Evolutionary conservation across 2,888 invertebrate species (phyloP).

Genomic region (Anagyrus pseudococci): DNA sequence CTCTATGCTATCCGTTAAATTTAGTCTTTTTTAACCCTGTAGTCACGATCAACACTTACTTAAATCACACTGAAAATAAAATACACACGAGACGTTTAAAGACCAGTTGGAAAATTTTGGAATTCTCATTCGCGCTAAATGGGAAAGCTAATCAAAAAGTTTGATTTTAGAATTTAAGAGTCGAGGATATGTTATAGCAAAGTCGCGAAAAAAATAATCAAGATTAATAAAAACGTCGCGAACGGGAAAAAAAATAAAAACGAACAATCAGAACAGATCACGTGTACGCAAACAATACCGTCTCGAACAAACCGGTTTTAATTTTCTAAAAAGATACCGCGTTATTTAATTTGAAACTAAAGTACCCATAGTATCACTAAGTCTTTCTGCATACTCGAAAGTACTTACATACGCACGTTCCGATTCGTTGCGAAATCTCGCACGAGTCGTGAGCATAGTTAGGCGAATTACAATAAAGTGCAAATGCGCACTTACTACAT

Average conservation of each 20-base stretch:
- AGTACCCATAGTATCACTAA: constrained; percentile 37
- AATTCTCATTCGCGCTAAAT: neutral
- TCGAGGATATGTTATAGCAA: too few species aligned
- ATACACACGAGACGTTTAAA: constrained; percentile 28
- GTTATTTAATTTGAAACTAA: constrained; percentile 32
- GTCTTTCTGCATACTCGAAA: constrained; percentile 35
- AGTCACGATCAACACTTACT: constrained; percentile 40
- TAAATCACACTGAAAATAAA: too few species aligned
- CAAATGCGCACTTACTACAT: constrained; percentile 33
- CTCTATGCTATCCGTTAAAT: constrained; percentile 60
- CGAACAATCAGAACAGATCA: constrained; percentile 41
- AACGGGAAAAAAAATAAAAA: constrained; percentile 37
- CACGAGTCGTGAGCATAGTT: constrained; percentile 34
- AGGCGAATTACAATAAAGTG: constrained; percentile 32
- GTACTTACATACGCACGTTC: constrained; percentile 28
- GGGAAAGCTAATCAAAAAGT: neutral
- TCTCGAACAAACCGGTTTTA: constrained; percentile 35
- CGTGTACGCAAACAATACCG: constrained; percentile 24
- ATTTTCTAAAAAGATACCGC: constrained; percentile 33
- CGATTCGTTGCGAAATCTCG: constrained; percentile 7
- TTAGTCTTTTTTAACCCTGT: constrained; percentile 39
- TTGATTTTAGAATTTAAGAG: constrained; percentile 33
- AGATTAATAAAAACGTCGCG: constrained; percentile 22
- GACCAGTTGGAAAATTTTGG: neutral
- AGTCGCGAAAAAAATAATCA: constrained; percentile 8